These are phyloP conservation scores for Mus pahari DNA, from an alignment of 2,113 vertebrate genomes.

Conservation along the genomic window DNA sequence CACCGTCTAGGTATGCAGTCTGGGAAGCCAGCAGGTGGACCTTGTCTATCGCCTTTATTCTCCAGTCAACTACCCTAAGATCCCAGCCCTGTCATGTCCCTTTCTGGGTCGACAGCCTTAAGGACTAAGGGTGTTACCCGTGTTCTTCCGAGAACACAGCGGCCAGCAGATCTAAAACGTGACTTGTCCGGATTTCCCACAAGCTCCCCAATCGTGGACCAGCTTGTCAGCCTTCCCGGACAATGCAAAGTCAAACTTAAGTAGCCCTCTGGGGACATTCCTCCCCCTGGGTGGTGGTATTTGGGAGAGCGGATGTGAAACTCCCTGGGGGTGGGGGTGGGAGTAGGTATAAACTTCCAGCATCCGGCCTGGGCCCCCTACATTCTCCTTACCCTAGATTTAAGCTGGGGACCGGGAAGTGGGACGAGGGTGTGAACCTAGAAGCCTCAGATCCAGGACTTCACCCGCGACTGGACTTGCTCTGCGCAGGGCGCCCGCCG, in stretches of 20 bases:
- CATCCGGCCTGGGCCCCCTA: neutral
- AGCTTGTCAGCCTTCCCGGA: slow-evolving; percentile 3
- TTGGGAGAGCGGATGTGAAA: slow-evolving; percentile 71
- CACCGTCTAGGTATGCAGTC: neutral
- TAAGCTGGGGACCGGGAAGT: neutral
- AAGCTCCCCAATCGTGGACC: neutral
- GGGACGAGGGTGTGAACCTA: neutral
- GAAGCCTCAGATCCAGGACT: neutral
- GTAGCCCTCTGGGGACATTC: slow-evolving; percentile 58
- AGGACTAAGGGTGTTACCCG: neutral
- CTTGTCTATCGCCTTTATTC: neutral
- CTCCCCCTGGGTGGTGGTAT: slow-evolving; percentile 48
- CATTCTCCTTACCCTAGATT: neutral
- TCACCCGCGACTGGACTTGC: neutral
- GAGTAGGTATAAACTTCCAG: slow-evolving; percentile 23
- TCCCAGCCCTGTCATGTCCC: neutral
- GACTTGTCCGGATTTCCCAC: neutral
- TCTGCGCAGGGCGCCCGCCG: too few relatives aligned
- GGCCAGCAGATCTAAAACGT: neutral
- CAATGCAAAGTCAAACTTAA: slow-evolving; percentile 9
- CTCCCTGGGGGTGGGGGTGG: neutral
- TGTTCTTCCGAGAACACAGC: neutral
- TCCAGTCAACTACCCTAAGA: neutral
- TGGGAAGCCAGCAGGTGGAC: neutral
- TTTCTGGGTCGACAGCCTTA: neutral